Conservation (phyloP, 1,140 invertebrate species). For the Drosophila orosa region DNA sequence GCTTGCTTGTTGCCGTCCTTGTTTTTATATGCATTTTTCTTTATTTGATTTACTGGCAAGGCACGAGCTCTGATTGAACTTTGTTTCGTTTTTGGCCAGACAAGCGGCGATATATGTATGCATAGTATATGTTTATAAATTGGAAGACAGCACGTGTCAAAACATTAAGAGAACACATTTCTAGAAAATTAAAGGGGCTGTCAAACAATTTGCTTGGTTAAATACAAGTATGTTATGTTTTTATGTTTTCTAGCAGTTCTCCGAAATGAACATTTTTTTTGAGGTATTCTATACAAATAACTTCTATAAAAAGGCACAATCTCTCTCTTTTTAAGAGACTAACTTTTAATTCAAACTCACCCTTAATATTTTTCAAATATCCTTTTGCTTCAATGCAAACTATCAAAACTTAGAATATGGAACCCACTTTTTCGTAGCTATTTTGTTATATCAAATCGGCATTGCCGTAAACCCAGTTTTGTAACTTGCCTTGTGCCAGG, state of each 20-base stretch:
- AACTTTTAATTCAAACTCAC: no score
- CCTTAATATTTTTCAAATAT: neutral
- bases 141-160: slow-evolving; percentile 13
- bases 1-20: slow-evolving; percentile 18
- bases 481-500: neutral
- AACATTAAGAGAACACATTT: slow-evolving; percentile 1
- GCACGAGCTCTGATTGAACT: slow-evolving; percentile 45
- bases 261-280: neutral
- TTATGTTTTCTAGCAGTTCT: neutral
- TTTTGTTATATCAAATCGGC: slow-evolving; percentile 4
- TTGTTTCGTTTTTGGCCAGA: slow-evolving; percentile 41
- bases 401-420: no score
- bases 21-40: slow-evolving; percentile 28
- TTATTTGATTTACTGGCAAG: slow-evolving; percentile 48
- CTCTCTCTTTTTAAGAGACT: no score
- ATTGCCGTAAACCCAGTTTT: slow-evolving; percentile 7
- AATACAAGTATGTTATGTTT: no score
- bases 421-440: neutral
- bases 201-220: neutral
- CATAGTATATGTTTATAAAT: neutral
- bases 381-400: neutral
- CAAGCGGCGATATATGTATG: neutral
- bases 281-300: no score
- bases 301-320: no score
- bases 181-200: neutral